Conservation (phyloP, 2,113 vertebrate genomes). For the Dolichallabes microphthalmus region DNA sequence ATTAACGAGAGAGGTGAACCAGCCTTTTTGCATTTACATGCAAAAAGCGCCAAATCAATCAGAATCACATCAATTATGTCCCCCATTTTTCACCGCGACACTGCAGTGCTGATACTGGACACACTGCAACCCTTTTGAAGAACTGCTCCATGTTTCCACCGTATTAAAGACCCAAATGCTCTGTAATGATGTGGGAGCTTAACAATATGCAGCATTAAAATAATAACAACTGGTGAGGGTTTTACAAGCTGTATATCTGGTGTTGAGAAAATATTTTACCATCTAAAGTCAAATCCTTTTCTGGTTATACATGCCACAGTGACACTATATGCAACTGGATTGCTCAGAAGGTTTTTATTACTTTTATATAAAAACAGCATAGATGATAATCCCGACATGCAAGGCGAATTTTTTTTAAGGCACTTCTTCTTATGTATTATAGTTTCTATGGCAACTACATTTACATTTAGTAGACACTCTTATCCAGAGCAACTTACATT, state of each 20-base stretch:
- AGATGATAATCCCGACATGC: background rate
- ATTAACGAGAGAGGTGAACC: background rate
- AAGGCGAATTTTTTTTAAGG: background rate
- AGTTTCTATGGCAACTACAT: background rate
- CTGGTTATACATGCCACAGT: background rate
- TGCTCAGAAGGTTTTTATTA: background rate
- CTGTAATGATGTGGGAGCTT: background rate
- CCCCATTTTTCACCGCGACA: background rate
- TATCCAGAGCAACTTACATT: too few relatives aligned
- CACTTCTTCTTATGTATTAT: background rate
- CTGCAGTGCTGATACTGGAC: background rate
- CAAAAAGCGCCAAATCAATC: slow-evolving; percentile 7
- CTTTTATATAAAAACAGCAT: background rate
- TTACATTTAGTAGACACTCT: too few relatives aligned
- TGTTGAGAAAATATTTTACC: background rate
- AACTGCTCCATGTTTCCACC: background rate
- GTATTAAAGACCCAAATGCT: slow-evolving; percentile 4
- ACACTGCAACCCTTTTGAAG: background rate
- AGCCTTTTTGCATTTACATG: background rate
- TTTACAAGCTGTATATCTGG: slow-evolving; percentile 1
- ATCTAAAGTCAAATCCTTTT: background rate
- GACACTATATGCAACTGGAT: background rate
- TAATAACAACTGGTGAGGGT: background rate
- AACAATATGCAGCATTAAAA: background rate
- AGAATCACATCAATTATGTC: background rate